Evolutionary conservation across 2,113 vertebrate genomes (phyloP).

Genomic region (Zosterops japonicus): DNA sequence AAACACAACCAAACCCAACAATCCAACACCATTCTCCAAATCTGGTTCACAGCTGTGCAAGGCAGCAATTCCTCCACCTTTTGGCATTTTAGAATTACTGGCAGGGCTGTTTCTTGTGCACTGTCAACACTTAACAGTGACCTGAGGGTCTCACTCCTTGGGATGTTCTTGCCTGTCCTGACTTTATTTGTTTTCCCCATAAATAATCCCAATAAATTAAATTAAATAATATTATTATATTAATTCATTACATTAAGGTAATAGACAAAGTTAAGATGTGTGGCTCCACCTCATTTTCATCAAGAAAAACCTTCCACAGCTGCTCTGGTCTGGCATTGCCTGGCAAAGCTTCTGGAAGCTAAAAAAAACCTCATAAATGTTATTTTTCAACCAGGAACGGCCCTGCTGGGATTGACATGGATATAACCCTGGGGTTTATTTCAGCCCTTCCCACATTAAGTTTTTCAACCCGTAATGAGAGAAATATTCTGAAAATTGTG

Average conservation of each 20-base stretch:
- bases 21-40: not conserved
- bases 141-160: not conserved
- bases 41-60: fast-evolving
- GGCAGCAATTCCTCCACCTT: fast-evolving
- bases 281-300: not conserved
- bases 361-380: not conserved
- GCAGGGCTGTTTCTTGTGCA: fast-evolving
- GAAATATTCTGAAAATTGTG: fast-evolving
- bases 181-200: not conserved
- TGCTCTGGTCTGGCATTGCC: not conserved
- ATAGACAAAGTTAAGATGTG: fast-evolving
- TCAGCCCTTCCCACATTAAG: fast-evolving
- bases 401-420: not conserved
- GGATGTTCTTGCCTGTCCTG: not conserved
- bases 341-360: not conserved
- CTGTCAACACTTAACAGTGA: fast-evolving
- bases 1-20: not conserved
- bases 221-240: no score
- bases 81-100: not conserved
- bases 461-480: not conserved
- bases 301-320: not conserved
- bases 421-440: not conserved
- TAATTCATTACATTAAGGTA: fast-evolving
- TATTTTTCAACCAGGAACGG: fast-evolving
- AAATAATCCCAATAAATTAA: not conserved